A percentile compares a stretch with the other conserved stretches of the same genome.
Conservation (phyloP, 2,113 vertebrate genomes). For the Hippocampus mohnikei region DNA sequence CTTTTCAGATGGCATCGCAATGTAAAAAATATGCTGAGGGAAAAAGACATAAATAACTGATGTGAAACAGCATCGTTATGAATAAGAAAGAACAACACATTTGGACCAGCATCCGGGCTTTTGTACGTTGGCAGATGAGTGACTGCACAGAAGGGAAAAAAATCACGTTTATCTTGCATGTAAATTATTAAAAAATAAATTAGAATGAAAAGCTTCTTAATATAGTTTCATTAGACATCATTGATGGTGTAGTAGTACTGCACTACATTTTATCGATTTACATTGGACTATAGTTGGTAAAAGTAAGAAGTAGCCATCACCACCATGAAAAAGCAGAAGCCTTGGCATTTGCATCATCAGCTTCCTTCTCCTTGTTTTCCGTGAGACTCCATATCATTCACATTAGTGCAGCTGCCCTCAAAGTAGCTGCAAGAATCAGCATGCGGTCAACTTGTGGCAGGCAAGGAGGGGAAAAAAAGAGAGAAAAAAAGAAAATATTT, state of each 20-base stretch:
- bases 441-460: constrained; percentile 58
- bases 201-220: not conserved
- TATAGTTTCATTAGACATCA: too few relatives aligned
- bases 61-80: constrained; percentile 7
- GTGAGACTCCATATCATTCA: constrained; percentile 52
- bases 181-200: too few relatives aligned
- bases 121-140: not conserved
- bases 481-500: constrained; percentile 62
- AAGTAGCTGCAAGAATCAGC: constrained; percentile 67
- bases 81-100: not conserved
- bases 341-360: constrained; percentile 5
- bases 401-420: constrained; percentile 58
- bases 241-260: too few relatives aligned
- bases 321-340: constrained; percentile 3
- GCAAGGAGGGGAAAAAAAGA: constrained; percentile 19
- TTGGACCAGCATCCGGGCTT: not conserved
- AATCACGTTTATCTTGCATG: too few relatives aligned
- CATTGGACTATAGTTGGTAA: not conserved
- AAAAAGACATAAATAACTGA: constrained; percentile 23
- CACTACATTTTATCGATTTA: not conserved
- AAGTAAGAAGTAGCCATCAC: not conserved
- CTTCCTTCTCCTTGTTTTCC: constrained; percentile 50
- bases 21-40: constrained; percentile 12
- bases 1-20: constrained; percentile 38
- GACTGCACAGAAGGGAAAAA: not conserved